These are phyloP conservation scores for Aix galericulata DNA, from an alignment of 2,113 vertebrate genomes.

Conservation along the genomic window DNA sequence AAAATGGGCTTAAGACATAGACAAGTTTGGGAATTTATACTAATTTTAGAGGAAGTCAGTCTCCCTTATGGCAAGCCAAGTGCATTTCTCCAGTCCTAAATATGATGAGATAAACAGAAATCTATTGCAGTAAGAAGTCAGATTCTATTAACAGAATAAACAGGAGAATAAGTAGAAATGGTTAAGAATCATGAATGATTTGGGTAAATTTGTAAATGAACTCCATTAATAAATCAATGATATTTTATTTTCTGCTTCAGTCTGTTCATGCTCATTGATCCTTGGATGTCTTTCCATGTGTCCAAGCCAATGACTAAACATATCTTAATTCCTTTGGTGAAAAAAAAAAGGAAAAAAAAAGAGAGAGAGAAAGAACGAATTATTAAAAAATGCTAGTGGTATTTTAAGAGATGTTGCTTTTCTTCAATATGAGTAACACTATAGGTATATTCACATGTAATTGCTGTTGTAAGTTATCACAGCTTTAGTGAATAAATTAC, in stretches of 20 bases:
- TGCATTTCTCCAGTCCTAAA: not conserved
- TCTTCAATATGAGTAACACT: not conserved
- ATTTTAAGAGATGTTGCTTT: not conserved
- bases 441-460: not conserved
- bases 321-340: not conserved
- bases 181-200: not conserved
- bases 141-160: not conserved
- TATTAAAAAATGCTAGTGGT: not conserved
- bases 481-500: not conserved
- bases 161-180: not conserved
- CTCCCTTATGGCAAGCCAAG: not conserved
- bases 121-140: not conserved
- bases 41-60: not conserved
- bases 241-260: not conserved
- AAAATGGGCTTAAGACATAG: not conserved
- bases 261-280: rapidly evolving
- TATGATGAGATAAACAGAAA: not conserved
- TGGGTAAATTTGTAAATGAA: not conserved
- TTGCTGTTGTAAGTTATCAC: not conserved
- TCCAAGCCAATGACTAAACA: not conserved
- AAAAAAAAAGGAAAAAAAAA: not conserved
- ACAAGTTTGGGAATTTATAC: not conserved
- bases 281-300: not conserved
- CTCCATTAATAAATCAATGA: not conserved
- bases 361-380: not conserved